Evolutionary conservation across 2,113 vertebrate species (phyloP), one percentile per base, ranked within the genome.

Genomic region (Petroica traversi): DNA sequence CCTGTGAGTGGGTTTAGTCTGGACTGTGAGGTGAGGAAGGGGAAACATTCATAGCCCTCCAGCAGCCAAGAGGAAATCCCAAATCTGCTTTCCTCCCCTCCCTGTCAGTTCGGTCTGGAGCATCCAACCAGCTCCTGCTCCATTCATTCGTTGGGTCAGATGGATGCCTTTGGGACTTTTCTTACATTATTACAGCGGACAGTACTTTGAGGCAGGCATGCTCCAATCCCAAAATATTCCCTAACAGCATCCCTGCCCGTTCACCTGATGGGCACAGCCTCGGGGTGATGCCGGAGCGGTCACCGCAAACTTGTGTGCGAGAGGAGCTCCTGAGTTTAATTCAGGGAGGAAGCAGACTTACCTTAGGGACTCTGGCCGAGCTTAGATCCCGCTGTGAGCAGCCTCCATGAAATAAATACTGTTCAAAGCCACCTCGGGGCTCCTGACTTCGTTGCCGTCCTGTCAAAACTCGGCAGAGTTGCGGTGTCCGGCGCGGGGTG

Each of bases 281-380:
- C 10, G 22, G n/a, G 31, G 71, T 23, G 59, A 26, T 6, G 31
- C 58, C 8, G 25, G 46, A 57, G 24, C 40, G 45, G 26, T 10
- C 58, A 17, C 8, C 1, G 63, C 78, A 15, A 38, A 54, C 54
- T 26, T 5, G 9, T 8, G 73, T 18, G 64, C 33, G 7, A 43
- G 54, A 77, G 33, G 20, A 51, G 31, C 48, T 86, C 72, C 85
- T 12, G 46, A n/a, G 20, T 51, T 61, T 3, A 23, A 57, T 52
- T 58, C 33, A 26, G 52, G 25, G 66, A 85, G 48, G 55, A 67
- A 91, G 40, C 78, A 46, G 49, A 55, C 97, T 97, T 97, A 98
- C 98, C 98, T 97, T 73, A 11, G 29, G 34, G 36, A 18, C 92
- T 58, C 41, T 34, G 84, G 8, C 66, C 41, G 84, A 80, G 93